Conservation (phyloP, 1,140 invertebrate genomes). For the Bombus picipes region DNA sequence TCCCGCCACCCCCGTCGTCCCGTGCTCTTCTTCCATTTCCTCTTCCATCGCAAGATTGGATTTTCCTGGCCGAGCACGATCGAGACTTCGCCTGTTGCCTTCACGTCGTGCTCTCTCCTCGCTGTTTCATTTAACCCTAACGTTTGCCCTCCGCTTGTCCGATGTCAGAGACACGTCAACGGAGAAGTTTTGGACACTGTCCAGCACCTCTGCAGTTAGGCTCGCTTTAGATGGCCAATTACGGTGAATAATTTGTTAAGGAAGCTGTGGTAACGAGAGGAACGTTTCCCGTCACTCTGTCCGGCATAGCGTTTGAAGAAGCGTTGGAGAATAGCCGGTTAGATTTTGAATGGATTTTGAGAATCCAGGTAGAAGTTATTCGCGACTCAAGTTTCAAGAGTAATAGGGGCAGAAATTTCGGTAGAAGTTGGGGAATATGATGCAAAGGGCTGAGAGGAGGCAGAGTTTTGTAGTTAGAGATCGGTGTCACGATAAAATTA, state of each 20-base stretch:
- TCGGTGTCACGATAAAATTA: neutral
- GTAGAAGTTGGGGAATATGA: neutral
- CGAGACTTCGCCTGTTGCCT: neutral
- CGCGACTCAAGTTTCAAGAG: neutral
- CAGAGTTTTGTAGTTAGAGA: slow-evolving; percentile 8
- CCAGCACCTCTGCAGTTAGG: neutral
- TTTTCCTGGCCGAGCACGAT: slow-evolving; percentile 38
- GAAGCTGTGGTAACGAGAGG: neutral
- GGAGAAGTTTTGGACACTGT: slow-evolving; percentile 40
- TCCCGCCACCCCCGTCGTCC: neutral
- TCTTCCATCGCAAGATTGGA: slow-evolving; percentile 59
- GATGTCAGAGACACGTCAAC: slow-evolving; percentile 36
- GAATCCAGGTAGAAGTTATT: neutral
- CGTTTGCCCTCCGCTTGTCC: slow-evolving; percentile 44
- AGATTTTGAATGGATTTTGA: neutral
- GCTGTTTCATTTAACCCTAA: slow-evolving; percentile 56
- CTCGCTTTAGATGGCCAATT: neutral
- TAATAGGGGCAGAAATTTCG: neutral
- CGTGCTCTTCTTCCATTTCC: slow-evolving; percentile 19
- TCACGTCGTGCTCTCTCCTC: neutral
- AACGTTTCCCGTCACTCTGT: neutral
- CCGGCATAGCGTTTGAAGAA: neutral
- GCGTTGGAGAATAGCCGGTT: neutral
- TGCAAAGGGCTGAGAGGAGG: neutral
- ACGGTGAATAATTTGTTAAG: neutral